Evolutionary conservation across 30 jellyfish, hydroid and myxozoan species (phyloP).

Genomic region (Mastigias papua): DNA sequence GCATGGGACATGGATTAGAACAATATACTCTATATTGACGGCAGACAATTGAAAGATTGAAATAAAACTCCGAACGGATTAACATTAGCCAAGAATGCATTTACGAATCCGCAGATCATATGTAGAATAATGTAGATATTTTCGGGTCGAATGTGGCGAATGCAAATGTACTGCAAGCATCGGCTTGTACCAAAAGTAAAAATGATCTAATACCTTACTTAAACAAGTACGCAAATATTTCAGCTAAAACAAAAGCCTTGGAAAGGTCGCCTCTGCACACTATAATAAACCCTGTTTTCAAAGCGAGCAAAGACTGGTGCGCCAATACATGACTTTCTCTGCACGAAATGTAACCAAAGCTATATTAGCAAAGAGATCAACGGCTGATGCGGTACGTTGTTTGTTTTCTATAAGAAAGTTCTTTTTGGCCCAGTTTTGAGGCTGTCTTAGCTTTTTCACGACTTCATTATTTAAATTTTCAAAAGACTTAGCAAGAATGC

Average conservation of each 20-base stretch:
- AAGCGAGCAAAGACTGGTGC: background rate
- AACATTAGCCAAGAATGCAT: background rate
- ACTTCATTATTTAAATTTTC: background rate
- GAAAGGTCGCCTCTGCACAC: background rate
- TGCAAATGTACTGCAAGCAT: background rate
- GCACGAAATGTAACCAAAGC: background rate
- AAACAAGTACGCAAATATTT: background rate
- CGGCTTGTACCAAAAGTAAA: background rate
- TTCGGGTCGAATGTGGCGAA: background rate
- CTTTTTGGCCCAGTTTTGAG: background rate
- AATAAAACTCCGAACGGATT: slow-evolving; percentile 28
- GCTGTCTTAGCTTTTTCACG: background rate
- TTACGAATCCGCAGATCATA: background rate
- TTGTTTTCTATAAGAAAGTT: background rate
- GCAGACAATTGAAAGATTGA: slow-evolving; percentile 27
- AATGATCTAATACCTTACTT: background rate
- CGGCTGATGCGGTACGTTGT: too few relatives aligned
- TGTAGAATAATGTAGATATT: background rate
- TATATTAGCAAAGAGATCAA: background rate
- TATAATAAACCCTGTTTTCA: background rate
- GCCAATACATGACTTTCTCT: background rate
- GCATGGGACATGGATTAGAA: slow-evolving; percentile 25
- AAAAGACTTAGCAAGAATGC: background rate
- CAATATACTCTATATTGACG: slow-evolving; percentile 27
- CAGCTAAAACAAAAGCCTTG: background rate